Conservation (phyloP, 92 coral and sea anemone species). For the Phymanthus crucifer region DNA sequence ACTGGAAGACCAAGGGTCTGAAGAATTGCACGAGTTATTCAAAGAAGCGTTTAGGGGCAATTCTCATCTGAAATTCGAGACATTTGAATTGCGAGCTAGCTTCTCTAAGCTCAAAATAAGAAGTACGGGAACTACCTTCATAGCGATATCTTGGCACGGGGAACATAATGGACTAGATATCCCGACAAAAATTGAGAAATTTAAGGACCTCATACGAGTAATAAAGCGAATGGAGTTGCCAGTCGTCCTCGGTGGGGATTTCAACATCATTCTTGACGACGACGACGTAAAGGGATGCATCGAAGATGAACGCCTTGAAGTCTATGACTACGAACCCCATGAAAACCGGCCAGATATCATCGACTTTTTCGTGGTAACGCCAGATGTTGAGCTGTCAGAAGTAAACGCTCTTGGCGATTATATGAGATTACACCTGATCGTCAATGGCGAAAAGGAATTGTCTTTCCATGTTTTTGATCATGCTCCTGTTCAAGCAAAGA, state of each 20-base stretch:
- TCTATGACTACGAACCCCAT: background rate
- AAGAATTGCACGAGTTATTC: background rate
- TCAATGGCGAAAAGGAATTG: too few relatives aligned
- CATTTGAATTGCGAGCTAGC: background rate
- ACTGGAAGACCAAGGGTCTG: background rate
- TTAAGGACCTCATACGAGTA: background rate
- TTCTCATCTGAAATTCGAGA: background rate
- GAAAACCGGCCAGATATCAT: too few relatives aligned
- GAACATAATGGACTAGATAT: too few relatives aligned
- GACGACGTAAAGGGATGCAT: background rate
- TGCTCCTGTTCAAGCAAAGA: too few relatives aligned
- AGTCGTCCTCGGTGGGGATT: slow-evolving; percentile 10
- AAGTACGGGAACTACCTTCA: background rate
- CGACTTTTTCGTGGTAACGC: too few relatives aligned
- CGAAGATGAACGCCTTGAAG: background rate
- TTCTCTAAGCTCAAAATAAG: background rate
- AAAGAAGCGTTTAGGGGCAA: background rate
- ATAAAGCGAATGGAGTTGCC: background rate
- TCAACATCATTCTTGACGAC: background rate
- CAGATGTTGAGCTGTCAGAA: too few relatives aligned
- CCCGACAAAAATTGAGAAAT: too few relatives aligned
- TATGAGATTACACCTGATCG: too few relatives aligned
- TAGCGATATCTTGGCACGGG: background rate
- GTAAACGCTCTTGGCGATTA: too few relatives aligned
- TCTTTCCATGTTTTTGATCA: too few relatives aligned